phyloP scores from a whole-genome alignment of 2,113 vertebrate species.

The Gnathonemus longibarbis region DNA sequence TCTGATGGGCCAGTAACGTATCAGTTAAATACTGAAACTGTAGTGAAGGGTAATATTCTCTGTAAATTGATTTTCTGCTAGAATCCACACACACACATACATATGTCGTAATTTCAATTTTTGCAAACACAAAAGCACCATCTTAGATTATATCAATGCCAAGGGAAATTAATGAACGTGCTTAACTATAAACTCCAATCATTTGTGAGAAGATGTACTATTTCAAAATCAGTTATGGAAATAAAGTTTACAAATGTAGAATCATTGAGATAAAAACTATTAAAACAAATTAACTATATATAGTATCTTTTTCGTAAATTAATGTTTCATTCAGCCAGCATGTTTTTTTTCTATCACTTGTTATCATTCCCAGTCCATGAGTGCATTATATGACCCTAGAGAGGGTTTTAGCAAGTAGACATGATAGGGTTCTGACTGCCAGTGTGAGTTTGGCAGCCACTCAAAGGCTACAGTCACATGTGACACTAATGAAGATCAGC shows the following conservation, averaged over 20 bases:
- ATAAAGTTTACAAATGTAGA: background rate
- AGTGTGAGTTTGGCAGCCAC: background rate
- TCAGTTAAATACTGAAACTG: background rate
- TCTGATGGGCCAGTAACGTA: background rate
- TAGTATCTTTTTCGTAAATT: background rate
- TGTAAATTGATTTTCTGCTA: background rate
- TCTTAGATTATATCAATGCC: background rate
- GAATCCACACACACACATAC: background rate
- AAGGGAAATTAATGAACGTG: background rate
- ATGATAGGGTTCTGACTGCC: background rate
- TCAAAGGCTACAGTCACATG: background rate
- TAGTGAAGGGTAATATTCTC: background rate
- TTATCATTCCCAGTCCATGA: background rate
- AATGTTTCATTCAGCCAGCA: background rate
- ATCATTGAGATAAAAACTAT: background rate
- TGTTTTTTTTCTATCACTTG: background rate
- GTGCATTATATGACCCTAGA: background rate
- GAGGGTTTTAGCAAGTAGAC: background rate
- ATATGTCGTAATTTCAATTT: background rate
- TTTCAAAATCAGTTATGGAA: background rate
- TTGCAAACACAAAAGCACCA: background rate
- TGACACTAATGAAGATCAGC: constrained; percentile 4
- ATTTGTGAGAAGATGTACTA: background rate
- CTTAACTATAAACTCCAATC: background rate
- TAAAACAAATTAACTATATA: background rate